Conservation (phyloP, 2,113 vertebrate genomes). For the Notarius lentiginosus region DNA sequence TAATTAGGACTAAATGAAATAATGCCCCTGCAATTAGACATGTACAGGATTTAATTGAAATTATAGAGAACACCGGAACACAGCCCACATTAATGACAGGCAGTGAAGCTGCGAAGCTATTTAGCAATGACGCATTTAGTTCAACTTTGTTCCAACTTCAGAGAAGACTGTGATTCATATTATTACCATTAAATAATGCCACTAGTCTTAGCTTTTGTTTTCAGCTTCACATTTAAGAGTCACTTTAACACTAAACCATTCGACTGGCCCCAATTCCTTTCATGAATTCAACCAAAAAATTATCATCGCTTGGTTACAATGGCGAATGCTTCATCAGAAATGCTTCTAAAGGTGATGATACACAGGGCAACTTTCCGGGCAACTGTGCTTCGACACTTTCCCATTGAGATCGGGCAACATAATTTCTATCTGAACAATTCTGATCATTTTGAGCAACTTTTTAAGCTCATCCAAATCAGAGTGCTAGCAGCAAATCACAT, state of each 20-base stretch:
- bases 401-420: no score
- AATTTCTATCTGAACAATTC: no score
- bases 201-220: neutral
- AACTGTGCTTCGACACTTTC: no score
- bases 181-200: neutral
- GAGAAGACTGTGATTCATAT: neutral
- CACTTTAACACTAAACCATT: neutral
- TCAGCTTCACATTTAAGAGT: neutral
- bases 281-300: neutral
- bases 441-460: no score
- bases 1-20: constrained; percentile 29
- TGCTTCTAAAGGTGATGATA: neutral
- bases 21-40: constrained; percentile 23
- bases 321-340: neutral
- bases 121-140: neutral
- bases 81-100: neutral
- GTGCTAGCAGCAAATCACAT: no score
- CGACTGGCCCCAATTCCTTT: no score
- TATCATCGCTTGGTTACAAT: neutral
- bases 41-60: constrained; percentile 34
- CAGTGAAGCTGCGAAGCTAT: neutral
- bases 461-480: no score
- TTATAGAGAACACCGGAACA: constrained; percentile 8
- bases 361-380: no score
- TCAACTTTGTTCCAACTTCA: neutral